Percentiles rank a stretch among this genome's conserved stretches.
Evolutionary conservation across 2,113 vertebrate species (phyloP).

Genomic region (Gulo gulo): DNA sequence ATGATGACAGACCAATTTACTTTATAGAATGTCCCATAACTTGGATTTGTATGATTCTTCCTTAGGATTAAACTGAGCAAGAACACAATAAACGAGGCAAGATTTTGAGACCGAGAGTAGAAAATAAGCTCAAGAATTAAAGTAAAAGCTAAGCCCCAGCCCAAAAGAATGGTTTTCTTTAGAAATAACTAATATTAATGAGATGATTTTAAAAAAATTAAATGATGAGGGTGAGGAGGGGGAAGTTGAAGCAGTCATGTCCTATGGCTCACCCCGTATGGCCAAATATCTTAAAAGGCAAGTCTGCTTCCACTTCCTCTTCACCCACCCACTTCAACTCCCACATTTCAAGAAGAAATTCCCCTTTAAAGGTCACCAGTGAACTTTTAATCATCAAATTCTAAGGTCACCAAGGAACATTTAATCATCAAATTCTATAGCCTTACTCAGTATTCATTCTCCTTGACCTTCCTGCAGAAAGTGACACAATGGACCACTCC

Average conservation of each 20-base stretch:
- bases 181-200: not conserved
- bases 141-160: not conserved
- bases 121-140: not conserved
- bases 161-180: not conserved
- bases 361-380: constrained; percentile 7
- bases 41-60: not conserved
- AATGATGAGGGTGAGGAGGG: not conserved
- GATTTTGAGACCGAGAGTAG: not conserved
- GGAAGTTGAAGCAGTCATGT: not conserved
- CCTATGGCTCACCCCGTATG: not conserved
- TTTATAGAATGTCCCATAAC: not conserved
- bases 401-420: not conserved
- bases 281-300: not conserved
- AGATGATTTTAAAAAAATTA: not conserved
- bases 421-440: not conserved
- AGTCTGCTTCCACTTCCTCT: constrained; percentile 27
- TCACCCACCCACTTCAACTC: not conserved
- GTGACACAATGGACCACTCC: not conserved
- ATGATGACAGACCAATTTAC: not conserved
- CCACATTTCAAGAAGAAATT: constrained; percentile 43
- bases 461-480: not conserved
- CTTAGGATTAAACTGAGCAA: not conserved
- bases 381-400: not conserved
- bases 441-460: not conserved
- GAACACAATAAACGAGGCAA: not conserved